Evolutionary conservation across 2,797 vertebrate genomes (phyloP).

Genomic region (Chelidonichthys spinosus): DNA sequence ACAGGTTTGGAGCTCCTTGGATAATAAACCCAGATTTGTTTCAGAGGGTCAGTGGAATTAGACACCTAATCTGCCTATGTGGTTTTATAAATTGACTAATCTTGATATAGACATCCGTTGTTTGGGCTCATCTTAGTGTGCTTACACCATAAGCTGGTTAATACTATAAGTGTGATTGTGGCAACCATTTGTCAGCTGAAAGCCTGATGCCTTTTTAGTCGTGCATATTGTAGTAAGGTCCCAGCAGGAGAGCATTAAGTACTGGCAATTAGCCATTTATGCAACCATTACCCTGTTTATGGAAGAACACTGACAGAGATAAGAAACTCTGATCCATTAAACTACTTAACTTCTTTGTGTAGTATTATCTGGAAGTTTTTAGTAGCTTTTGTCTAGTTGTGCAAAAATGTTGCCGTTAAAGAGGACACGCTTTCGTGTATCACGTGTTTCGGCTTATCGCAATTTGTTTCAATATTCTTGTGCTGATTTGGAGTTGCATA

Average conservation of each 20-base stretch:
- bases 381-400: constrained; percentile 26
- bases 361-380: constrained; percentile 22
- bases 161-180: constrained; percentile 78
- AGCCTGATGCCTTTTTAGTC: constrained; percentile 53
- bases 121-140: constrained; percentile 81
- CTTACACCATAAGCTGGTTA: constrained; percentile 79
- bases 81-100: constrained; percentile 87
- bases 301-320: constrained; percentile 49
- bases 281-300: constrained; percentile 39
- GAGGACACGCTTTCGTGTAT: neutral
- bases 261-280: constrained; percentile 69
- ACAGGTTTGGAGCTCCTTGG: constrained; percentile 83
- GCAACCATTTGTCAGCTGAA: constrained; percentile 68
- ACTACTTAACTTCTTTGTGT: constrained; percentile 60
- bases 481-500: neutral
- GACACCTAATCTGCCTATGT: constrained; percentile 91
- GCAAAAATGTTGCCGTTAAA: neutral
- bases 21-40: constrained; percentile 90
- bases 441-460: neutral
- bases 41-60: constrained; percentile 89
- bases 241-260: constrained; percentile 68
- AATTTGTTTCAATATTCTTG: neutral
- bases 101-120: constrained; percentile 81
- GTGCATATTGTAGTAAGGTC: constrained; percentile 53
- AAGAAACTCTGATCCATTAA: constrained; percentile 70